Evolutionary conservation across 1,140 invertebrate species (phyloP).

Genomic region (Diprion similis): DNA sequence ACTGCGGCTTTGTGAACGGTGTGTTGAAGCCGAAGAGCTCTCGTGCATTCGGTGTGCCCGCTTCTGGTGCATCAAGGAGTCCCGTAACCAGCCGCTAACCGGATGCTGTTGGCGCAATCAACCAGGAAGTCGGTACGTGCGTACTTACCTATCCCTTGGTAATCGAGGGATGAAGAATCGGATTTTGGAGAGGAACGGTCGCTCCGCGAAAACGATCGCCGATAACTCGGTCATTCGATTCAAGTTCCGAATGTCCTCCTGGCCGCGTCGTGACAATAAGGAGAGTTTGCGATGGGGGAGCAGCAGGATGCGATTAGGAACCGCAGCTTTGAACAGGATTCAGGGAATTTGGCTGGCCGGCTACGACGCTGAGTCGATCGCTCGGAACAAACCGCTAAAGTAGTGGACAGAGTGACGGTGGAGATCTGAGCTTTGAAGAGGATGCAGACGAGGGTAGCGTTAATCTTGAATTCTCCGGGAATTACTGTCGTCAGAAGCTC

Average conservation of each 20-base stretch:
- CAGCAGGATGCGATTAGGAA: neutral
- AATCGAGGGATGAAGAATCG: neutral
- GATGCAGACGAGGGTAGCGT: conserved; percentile 1
- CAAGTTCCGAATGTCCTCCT: neutral
- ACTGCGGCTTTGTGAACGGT: conserved; percentile 35
- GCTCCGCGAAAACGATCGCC: neutral
- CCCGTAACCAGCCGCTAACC: neutral
- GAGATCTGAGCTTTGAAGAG: neutral
- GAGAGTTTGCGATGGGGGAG: neutral
- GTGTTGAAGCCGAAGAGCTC: conserved; percentile 34
- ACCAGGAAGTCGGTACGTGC: conserved; percentile 36
- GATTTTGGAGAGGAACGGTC: neutral
- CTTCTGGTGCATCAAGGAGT: neutral
- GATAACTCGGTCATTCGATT: neutral
- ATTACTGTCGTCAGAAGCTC: neutral
- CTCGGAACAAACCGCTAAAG: neutral
- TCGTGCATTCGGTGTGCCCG: conserved; percentile 8
- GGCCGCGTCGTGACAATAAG: neutral
- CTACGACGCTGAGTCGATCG: neutral
- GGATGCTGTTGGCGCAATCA: conserved; percentile 49
- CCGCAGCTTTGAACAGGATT: neutral
- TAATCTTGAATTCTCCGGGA: neutral
- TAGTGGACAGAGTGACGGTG: conserved; percentile 2
- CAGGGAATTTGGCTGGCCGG: neutral
- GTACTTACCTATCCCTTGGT: conserved; percentile 20